These are phyloP conservation scores for Numenius arquata DNA, from an alignment of 2,113 vertebrate species.

Conservation along the genomic window DNA sequence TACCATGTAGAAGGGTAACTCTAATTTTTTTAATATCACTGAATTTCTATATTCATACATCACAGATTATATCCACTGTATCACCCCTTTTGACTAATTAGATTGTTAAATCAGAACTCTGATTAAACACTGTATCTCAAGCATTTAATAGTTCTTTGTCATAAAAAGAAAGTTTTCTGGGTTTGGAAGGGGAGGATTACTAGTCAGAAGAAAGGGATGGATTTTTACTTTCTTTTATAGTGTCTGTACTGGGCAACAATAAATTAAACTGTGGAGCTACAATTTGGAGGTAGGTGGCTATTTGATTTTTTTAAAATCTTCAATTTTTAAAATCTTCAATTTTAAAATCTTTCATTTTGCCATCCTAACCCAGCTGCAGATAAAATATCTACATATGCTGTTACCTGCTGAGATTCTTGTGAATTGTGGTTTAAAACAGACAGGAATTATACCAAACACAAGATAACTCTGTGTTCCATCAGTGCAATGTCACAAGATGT, in stretches of 20 bases:
- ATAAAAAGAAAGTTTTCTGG: neutral
- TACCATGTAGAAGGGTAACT: neutral
- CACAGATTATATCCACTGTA: neutral
- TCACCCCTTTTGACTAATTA: neutral
- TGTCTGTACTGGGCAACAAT: neutral
- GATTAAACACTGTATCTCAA: neutral
- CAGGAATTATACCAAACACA: neutral
- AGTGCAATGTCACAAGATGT: neutral
- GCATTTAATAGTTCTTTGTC: neutral
- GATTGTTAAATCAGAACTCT: neutral
- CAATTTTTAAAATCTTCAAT: neutral
- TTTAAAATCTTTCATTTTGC: neutral
- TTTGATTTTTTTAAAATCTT: neutral
- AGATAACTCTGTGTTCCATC: neutral
- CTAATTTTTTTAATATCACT: neutral
- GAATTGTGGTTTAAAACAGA: neutral
- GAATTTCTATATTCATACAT: neutral
- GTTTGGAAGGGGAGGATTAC: neutral
- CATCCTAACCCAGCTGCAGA: neutral
- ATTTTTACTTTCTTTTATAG: neutral
- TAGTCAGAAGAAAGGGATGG: neutral
- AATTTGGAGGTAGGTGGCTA: neutral
- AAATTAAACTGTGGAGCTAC: neutral
- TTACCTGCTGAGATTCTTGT: neutral
- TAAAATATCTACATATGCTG: neutral